Base-by-base conservation (phyloP, 2,888 invertebrate genomes). In the Panopea generosa region DNA sequence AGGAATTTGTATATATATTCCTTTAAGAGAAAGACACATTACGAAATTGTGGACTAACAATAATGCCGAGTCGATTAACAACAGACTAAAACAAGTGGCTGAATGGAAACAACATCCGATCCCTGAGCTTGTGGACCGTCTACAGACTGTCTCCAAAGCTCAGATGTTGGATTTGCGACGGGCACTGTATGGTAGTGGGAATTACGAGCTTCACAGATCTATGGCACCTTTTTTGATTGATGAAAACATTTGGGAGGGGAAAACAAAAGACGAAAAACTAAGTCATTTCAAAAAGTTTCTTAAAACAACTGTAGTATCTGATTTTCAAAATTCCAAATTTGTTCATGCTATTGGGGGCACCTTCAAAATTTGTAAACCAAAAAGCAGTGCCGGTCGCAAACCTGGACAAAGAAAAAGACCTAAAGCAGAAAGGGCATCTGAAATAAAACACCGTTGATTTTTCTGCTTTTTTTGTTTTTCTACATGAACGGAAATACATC, bases 31-130 rank as follows among this genome's bases (percentile, higher is more conserved):
- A 52, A 20, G 26, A n/a, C n/a, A 7, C 4, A 20, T 52, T 22
- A 20, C 52, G 14, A 52, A 52, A 52, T 16, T 52, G 9, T 82
- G 76, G 82, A 79, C 78, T 2, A 82, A 82, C 57, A 82, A 78
- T 65, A 79, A 76, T 40, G 55, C 73, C 0, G 76, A 79, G 50
- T 71, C 65, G 2, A 76, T 79, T 38, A 82, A 82, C 47, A 62
- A 74, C 40, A 24, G 70, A 2, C 20, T 77, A n/a, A 82, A 82
- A 65, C 38, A 55, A 11, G 33, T 50, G 1, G 26, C 62, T 16
- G 57, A 77, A 4, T 79, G 73, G 71, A 67, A 74, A 33, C 71
- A 61, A 11, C 52, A 63, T 7, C 69, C 62, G 40, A 11, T 65
- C 20, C 62, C 66, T 9, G 71, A 73, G 0, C 56, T 82, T 0